Conservation (phyloP, 2,113 vertebrate species). For the Pavo muticus region DNA sequence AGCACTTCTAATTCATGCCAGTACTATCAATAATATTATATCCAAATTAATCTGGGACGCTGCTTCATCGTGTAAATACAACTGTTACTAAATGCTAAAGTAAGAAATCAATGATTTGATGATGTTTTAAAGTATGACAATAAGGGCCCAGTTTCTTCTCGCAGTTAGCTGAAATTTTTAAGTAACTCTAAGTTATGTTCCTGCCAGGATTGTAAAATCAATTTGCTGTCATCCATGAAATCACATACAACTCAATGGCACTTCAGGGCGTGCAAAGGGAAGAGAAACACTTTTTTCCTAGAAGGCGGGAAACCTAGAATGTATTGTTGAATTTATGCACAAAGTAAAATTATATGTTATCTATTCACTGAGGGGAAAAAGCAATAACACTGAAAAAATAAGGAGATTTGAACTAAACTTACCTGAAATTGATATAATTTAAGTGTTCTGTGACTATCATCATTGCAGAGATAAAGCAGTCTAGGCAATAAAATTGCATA, state of each 20-base stretch:
- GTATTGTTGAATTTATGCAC: neutral
- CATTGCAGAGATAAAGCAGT: neutral
- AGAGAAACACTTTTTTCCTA: neutral
- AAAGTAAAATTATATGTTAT: neutral
- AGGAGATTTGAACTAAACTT: neutral
- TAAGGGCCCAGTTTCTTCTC: neutral
- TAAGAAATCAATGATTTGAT: neutral
- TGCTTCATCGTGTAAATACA: neutral
- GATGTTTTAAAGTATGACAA: neutral
- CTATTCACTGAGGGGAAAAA: neutral
- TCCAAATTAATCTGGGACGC: neutral
- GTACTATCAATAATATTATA: neutral
- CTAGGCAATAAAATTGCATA: neutral
- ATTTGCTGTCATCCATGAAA: neutral
- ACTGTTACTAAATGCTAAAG: neutral
- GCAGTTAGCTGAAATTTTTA: neutral
- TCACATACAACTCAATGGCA: rapidly evolving
- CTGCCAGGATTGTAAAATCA: neutral
- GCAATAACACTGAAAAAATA: neutral
- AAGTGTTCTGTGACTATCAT: neutral
- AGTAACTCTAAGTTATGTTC: neutral
- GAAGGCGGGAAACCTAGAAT: neutral
- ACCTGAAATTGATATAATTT: neutral
- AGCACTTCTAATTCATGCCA: neutral
- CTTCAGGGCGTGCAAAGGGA: neutral